Percentiles rank a stretch among this genome's conserved stretches.
phyloP scores from a whole-genome alignment of 2,113 vertebrate species.

The Chitala chitala region DNA sequence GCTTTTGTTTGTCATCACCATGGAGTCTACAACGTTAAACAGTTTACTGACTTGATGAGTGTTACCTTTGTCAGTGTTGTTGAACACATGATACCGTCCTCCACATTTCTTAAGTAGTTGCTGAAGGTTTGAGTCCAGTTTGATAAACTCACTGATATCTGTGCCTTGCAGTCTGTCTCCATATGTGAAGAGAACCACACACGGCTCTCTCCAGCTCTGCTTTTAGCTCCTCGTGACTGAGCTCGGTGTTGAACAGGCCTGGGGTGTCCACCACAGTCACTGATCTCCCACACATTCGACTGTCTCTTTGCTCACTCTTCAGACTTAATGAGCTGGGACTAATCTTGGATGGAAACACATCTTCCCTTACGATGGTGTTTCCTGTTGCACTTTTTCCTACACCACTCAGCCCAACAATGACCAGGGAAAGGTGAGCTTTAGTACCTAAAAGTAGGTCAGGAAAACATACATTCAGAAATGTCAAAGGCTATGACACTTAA shows the following conservation, averaged over 20 bases:
- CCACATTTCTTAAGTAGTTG: background rate
- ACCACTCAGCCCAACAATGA: conserved; percentile 17
- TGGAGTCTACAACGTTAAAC: no score
- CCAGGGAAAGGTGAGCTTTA: background rate
- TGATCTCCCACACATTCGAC: background rate
- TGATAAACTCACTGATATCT: background rate
- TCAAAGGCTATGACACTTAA: no score
- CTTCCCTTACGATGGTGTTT: conserved; percentile 19
- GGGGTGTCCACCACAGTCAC: conserved; percentile 28
- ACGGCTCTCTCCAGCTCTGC: background rate
- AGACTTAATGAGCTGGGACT: background rate
- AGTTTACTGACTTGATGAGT: background rate
- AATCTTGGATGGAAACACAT: background rate
- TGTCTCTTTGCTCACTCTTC: background rate
- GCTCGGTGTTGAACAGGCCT: conserved; percentile 14
- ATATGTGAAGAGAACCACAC: background rate
- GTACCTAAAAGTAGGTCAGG: background rate
- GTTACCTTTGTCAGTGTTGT: background rate
- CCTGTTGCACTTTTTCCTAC: conserved; percentile 20
- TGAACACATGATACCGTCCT: background rate
- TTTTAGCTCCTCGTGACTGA: background rate
- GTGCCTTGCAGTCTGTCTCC: background rate
- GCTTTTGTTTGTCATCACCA: no score
- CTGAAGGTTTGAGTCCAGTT: background rate
- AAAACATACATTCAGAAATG: background rate